phyloP scores from a whole-genome alignment of 2,797 vertebrate species.

The Tadarida brasiliensis region DNA sequence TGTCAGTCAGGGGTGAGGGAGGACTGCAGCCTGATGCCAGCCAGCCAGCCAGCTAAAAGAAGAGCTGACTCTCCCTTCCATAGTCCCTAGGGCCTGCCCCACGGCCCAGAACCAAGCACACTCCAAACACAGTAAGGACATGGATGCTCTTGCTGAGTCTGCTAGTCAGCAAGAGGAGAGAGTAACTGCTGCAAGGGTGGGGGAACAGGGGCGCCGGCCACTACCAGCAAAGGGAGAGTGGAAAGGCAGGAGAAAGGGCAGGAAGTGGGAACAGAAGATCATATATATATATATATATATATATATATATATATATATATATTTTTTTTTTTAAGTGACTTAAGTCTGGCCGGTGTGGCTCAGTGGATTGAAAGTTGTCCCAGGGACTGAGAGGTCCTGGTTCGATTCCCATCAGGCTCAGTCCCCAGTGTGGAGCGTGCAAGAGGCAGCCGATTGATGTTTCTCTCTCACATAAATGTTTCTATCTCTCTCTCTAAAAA shows the following conservation, averaged over 20 bases:
- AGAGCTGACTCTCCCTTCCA: conserved; percentile 46
- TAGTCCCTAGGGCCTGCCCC: conserved; percentile 51
- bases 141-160: conserved; percentile 38
- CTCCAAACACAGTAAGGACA: conserved; percentile 64
- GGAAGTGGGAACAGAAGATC: conserved; percentile 89
- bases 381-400: too few species aligned
- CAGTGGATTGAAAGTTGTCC: too few species aligned
- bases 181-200: neutral
- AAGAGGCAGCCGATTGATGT: too few species aligned
- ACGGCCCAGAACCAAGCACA: conserved; percentile 46
- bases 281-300: too few species aligned
- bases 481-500: too few species aligned
- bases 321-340: too few species aligned
- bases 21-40: conserved; percentile 8
- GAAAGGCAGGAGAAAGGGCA: conserved; percentile 66
- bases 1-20: conserved; percentile 18
- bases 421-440: too few species aligned
- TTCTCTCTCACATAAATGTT: too few species aligned
- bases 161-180: conserved; percentile 52
- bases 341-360: too few species aligned
- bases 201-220: conserved; percentile 34
- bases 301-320: too few species aligned
- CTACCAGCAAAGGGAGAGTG: conserved; percentile 55
- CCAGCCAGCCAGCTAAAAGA: conserved; percentile 12
- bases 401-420: too few species aligned